Conservation (phyloP, 1,140 invertebrate genomes). For the Brachionus calyciflorus region DNA sequence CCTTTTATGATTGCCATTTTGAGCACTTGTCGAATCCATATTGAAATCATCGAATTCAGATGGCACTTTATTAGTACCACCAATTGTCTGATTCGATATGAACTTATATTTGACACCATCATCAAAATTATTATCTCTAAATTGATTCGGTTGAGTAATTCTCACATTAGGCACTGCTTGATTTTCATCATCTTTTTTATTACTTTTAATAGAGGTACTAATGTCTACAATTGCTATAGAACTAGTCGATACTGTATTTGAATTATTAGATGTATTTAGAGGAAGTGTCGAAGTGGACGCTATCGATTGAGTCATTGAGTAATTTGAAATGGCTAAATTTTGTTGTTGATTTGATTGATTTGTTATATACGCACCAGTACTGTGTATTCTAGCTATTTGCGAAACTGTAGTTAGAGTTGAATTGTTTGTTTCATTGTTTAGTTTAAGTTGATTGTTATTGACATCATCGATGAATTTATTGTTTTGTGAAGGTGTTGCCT, state of each 20-base stretch:
- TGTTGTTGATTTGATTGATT: background rate
- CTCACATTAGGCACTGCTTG: background rate
- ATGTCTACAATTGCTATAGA: slow-evolving; percentile 29
- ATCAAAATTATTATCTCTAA: background rate
- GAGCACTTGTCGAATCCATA: background rate
- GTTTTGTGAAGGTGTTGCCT: background rate
- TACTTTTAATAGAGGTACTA: background rate
- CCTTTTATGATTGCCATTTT: background rate
- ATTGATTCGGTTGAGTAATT: background rate
- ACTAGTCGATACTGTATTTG: slow-evolving; percentile 16
- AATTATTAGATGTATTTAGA: slow-evolving; percentile 20
- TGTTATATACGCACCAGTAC: background rate
- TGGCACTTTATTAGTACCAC: background rate
- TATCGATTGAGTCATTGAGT: background rate
- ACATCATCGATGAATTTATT: slow-evolving; percentile 8
- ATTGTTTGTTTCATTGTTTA: slow-evolving; percentile 4
- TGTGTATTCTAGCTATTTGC: slow-evolving; percentile 25
- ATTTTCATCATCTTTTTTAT: background rate
- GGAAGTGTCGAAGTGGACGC: background rate
- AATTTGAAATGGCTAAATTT: background rate
- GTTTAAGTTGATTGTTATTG: slow-evolving; percentile 20
- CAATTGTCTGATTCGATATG: slow-evolving; percentile 32
- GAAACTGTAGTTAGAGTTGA: slow-evolving; percentile 9
- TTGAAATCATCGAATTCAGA: slow-evolving; percentile 31
- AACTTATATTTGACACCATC: slow-evolving; percentile 45